These are phyloP conservation scores for Epinotia demarniana DNA, from an alignment of 2,888 invertebrate species.

Conservation along the genomic window DNA sequence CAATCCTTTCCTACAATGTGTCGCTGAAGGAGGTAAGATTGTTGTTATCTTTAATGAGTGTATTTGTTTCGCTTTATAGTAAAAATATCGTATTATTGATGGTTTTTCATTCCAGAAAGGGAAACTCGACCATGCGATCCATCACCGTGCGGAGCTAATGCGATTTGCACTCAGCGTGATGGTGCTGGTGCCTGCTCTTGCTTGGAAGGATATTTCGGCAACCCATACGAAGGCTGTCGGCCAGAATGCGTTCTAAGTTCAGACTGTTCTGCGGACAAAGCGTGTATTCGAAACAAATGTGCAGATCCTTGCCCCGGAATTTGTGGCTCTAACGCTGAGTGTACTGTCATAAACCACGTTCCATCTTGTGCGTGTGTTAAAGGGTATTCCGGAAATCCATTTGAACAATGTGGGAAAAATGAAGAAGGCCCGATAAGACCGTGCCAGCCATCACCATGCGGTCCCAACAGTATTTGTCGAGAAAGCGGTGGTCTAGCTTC, in stretches of 20 bases:
- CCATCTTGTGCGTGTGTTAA: conserved; percentile 92
- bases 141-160: conserved; percentile 94
- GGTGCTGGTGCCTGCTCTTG: conserved; percentile 93
- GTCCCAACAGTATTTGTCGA: conserved; percentile 91
- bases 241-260: conserved; percentile 95
- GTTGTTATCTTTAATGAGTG: neutral
- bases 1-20: conserved; percentile 92
- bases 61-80: neutral
- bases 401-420: conserved; percentile 71
- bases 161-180: conserved; percentile 90
- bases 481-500: conserved; percentile 90
- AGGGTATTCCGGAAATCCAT: conserved; percentile 90
- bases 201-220: conserved; percentile 91
- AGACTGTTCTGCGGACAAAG: conserved; percentile 92
- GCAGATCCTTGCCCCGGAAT: conserved; percentile 94
- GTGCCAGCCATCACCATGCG: conserved; percentile 91
- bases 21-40: conserved; percentile 81
- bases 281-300: conserved; percentile 93
- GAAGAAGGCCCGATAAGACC: conserved; percentile 81
- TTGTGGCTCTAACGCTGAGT: conserved; percentile 93
- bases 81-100: neutral
- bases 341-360: conserved; percentile 92
- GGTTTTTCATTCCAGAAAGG: conserved; percentile 69
- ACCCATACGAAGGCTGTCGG: conserved; percentile 93
- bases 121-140: conserved; percentile 91